These are phyloP conservation scores for Agrotis exclamationis DNA, from an alignment of 2,888 invertebrate genomes.

Conservation along the genomic window DNA sequence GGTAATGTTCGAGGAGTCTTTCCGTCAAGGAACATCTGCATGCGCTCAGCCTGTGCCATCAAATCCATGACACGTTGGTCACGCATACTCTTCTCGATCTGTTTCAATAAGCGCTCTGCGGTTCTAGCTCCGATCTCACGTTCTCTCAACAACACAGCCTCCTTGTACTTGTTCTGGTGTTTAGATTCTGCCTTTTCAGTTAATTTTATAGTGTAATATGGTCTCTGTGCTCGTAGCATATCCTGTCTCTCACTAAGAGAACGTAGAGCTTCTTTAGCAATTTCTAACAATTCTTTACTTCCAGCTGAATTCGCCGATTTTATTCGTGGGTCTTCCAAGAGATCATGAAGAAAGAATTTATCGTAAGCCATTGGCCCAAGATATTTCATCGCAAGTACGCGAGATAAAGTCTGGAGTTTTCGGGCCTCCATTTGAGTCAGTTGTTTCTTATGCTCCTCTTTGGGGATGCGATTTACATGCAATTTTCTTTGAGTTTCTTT, in stretches of 20 bases:
- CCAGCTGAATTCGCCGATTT: conserved; percentile 83
- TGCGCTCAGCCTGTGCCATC: conserved; percentile 85
- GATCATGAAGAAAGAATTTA: conserved; percentile 85
- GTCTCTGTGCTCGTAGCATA: conserved; percentile 85
- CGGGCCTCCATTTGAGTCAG: conserved; percentile 86
- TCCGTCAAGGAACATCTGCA: conserved; percentile 85
- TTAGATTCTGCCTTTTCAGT: conserved; percentile 86
- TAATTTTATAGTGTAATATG: conserved; percentile 85
- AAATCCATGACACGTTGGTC: conserved; percentile 82
- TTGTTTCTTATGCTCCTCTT: conserved; percentile 76
- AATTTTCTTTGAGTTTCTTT: conserved; percentile 73
- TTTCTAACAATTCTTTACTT: conserved; percentile 73
- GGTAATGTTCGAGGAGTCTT: conserved; percentile 85
- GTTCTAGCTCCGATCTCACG: conserved; percentile 83
- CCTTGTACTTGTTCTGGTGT: conserved; percentile 83
- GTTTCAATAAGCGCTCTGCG: conserved; percentile 80
- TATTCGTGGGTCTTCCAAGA: conserved; percentile 80
- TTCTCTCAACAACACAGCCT: conserved; percentile 79
- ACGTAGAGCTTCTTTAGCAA: conserved; percentile 80
- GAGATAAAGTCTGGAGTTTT: conserved; percentile 80
- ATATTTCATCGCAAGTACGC: conserved; percentile 88
- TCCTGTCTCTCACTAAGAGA: conserved; percentile 85
- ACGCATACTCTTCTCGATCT: conserved; percentile 81
- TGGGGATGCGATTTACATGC: conserved; percentile 84
- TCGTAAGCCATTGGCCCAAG: conserved; percentile 88